Evolutionary conservation across 2,797 vertebrate genomes (phyloP).

Genomic region (Girardinus metallicus): DNA sequence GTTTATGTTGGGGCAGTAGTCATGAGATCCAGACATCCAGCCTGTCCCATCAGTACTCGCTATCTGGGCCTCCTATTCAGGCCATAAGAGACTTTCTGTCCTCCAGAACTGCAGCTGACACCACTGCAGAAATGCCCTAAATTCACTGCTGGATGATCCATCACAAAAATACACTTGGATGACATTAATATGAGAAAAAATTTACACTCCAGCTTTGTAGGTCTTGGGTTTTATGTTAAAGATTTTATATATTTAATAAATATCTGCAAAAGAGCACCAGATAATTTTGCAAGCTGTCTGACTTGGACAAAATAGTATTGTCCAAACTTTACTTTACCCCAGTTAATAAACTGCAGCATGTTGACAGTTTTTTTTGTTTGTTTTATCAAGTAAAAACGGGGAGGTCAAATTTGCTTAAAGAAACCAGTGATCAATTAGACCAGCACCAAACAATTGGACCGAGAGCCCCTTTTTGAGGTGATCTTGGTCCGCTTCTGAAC

Average conservation of each 20-base stretch:
- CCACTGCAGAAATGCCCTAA: slow-evolving; percentile 46
- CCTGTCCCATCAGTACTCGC: slow-evolving; percentile 59
- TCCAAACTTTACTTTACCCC: background rate
- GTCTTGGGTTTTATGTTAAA: background rate
- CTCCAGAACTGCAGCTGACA: slow-evolving; percentile 43
- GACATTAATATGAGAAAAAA: background rate
- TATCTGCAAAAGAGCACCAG: background rate
- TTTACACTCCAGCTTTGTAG: background rate
- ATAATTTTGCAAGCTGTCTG: background rate
- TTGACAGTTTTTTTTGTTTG: background rate
- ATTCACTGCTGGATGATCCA: slow-evolving; percentile 27
- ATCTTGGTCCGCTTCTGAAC: no score
- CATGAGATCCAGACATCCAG: slow-evolving; percentile 41
- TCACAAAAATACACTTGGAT: slow-evolving; percentile 14
- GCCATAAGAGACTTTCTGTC: slow-evolving; percentile 67
- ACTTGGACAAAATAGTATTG: background rate
- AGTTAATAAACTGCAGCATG: background rate
- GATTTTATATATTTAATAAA: background rate
- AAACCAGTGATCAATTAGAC: no score
- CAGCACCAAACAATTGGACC: no score
- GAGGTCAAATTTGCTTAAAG: no score
- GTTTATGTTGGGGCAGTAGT: slow-evolving; percentile 51
- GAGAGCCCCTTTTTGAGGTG: no score
- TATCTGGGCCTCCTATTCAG: slow-evolving; percentile 82
- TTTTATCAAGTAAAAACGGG: background rate